Base-by-base conservation (phyloP, 2,888 invertebrate genomes). In the Phyllotreta striolata region DNA sequence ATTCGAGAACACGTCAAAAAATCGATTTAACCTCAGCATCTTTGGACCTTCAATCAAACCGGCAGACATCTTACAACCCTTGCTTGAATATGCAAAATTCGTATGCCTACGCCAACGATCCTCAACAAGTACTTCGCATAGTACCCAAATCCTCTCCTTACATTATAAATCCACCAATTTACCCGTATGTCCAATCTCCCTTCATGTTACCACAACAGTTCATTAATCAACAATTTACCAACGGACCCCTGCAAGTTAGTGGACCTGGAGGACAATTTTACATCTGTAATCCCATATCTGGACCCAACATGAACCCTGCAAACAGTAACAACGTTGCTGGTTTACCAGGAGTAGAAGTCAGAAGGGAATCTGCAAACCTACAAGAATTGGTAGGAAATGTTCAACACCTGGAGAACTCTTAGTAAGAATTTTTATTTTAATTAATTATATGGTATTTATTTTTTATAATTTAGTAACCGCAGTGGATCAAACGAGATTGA, bases 211-310 rank as follows among this genome's bases (percentile, higher is more conserved):
- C 61, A 7, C 62, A 52, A 39, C 58, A 58, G 14, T 52, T 38
- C 1, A 10, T 56, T 5, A 56, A 44, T 43, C 56, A 60, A 41
- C 66, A 39, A 55, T 43, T 62, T 6, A 63, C 57, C 1, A 55
- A 57, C 6, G 69, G 60, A 49, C 66, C 71, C n/a, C 47, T 77
- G 1, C 76, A 76, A 64, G 76, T 72, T 6, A 60, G 72, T 9
- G 73, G 74, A 14, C 71, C 75, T 14, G 73, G 71, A 13, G 81
- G 80, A 35, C 80, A 80, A 58, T 79, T 75, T 67, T 80, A 78
- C 52, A 64, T 80, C 9, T 81, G 81, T 66, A 79, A 79, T 69
- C 80, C 80, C 10, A 72, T 80, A 59, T 68, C 78, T 6, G 24
- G 73, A 5, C 71, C 74, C 9, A 62, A 57, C 3, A 68, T 70